A percentile compares a stretch with the other conserved stretches of the same genome.
phyloP scores from a whole-genome alignment of 2,113 vertebrate genomes.

The Picathartes gymnocephalus region DNA sequence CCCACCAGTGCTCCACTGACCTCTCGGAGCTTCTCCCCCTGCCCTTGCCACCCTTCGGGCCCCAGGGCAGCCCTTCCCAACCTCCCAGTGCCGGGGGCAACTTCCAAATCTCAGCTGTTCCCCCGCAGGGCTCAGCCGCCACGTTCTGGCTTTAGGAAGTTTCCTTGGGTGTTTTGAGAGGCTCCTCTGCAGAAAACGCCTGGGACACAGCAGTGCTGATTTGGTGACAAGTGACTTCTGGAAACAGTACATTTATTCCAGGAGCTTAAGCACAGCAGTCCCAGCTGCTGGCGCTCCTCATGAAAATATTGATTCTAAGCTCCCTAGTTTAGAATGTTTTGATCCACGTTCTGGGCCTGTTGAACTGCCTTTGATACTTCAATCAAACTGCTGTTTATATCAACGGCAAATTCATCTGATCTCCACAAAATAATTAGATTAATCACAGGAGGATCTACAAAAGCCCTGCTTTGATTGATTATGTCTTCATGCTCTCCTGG shows the following conservation, averaged over 20 bases:
- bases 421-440: slow-evolving; percentile 39
- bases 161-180: neutral
- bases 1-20: fast-evolving
- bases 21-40: neutral
- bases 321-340: slow-evolving; percentile 45
- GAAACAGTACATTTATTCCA: slow-evolving; percentile 38
- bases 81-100: neutral
- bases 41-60: no score
- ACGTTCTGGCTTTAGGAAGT: neutral
- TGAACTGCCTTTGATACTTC: slow-evolving; percentile 50
- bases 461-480: slow-evolving; percentile 45
- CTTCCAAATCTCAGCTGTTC: neutral
- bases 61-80: neutral
- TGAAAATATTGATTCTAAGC: slow-evolving; percentile 61
- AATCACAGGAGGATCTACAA: slow-evolving; percentile 27
- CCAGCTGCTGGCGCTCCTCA: slow-evolving; percentile 13
- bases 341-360: slow-evolving; percentile 44
- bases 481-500: neutral
- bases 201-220: neutral
- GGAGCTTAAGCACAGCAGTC: neutral
- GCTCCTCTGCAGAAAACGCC: neutral
- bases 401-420: slow-evolving; percentile 3
- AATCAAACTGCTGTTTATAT: slow-evolving; percentile 30
- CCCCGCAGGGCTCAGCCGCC: neutral
- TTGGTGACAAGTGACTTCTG: slow-evolving; percentile 7